Percentiles rank a stretch among this genome's conserved stretches.
Conservation (phyloP, 2,797 vertebrate species). For the Triplophysa bombifrons region DNA sequence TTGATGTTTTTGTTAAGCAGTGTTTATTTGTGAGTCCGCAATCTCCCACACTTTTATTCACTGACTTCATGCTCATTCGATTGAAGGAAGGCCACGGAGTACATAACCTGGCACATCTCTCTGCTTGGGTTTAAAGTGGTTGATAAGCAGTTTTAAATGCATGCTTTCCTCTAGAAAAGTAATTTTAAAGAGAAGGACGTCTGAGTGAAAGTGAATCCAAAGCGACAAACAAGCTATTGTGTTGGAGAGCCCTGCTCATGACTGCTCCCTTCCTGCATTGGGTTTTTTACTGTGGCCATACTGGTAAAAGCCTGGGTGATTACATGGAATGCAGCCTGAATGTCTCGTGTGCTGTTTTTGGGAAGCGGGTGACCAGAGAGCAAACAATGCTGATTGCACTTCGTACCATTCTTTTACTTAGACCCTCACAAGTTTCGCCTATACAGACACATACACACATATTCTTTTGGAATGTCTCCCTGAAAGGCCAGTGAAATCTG, state of each 20-base stretch:
- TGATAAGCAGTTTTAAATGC: constrained; percentile 43
- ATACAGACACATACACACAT: background rate
- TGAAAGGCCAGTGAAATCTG: background rate
- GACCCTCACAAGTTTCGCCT: background rate
- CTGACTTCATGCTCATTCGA: background rate
- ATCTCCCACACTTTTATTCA: background rate
- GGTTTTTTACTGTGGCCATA: constrained; percentile 26
- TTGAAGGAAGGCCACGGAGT: constrained; percentile 14
- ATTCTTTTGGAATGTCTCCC: background rate
- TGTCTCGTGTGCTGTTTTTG: constrained; percentile 46
- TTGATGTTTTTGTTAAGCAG: background rate
- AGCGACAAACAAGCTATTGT: background rate
- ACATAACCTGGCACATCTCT: constrained; percentile 35
- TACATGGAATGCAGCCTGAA: constrained; percentile 56
- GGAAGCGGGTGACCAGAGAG: constrained; percentile 48
- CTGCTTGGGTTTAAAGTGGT: constrained; percentile 33
- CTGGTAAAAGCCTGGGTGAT: constrained; percentile 51
- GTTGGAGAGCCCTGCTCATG: constrained; percentile 54
- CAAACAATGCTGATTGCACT: constrained; percentile 48
- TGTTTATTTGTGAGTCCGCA: background rate
- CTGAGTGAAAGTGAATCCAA: constrained; percentile 42
- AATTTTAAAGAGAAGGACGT: background rate
- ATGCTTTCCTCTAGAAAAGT: background rate
- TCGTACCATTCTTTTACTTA: background rate
- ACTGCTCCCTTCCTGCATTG: constrained; percentile 77